Conservation (phyloP, 1,140 invertebrate genomes). For the Drosophila sturtevanti region DNA sequence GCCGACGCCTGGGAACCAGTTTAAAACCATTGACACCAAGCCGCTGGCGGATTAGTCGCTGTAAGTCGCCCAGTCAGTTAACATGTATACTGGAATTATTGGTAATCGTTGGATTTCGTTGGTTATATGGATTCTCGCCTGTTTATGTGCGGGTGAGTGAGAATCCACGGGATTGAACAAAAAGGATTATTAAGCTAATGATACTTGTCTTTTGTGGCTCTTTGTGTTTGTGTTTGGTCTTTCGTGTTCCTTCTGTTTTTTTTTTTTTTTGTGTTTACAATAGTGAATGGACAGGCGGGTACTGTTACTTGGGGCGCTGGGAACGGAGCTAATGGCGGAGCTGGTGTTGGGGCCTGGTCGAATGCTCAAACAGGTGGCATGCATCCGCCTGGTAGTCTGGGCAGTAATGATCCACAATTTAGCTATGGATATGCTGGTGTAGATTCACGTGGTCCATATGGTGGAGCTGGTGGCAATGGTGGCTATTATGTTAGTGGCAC, state of each 20-base stretch:
- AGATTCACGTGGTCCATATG: slow-evolving; percentile 63
- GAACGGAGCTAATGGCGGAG: slow-evolving; percentile 22
- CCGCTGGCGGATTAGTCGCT: slow-evolving; percentile 64
- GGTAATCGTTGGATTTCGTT: slow-evolving; percentile 4
- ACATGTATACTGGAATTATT: slow-evolving; percentile 55
- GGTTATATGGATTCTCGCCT: slow-evolving; percentile 17
- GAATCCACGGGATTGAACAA: too few species aligned
- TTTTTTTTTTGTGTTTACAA: background rate
- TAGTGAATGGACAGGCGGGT: slow-evolving; percentile 48
- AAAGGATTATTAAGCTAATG: background rate
- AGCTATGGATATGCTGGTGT: slow-evolving; percentile 69
- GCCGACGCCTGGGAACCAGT: slow-evolving; percentile 50
- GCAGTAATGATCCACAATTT: slow-evolving; percentile 51
- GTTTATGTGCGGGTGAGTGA: slow-evolving; percentile 54
- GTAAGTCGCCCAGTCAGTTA: slow-evolving; percentile 38
- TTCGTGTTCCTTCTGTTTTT: too few species aligned
- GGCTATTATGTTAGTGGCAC: slow-evolving; percentile 69
- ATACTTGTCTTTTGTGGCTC: background rate
- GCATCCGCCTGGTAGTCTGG: slow-evolving; percentile 56
- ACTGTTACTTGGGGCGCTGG: slow-evolving; percentile 50
- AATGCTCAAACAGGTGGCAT: slow-evolving; percentile 52
- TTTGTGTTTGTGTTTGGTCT: slow-evolving; percentile 35
- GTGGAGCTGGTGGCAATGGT: slow-evolving; percentile 68
- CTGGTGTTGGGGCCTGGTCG: slow-evolving; percentile 38
- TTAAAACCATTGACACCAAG: slow-evolving; percentile 63